A percentile compares a stretch with the other conserved stretches of the same genome.
Evolutionary conservation across 2,888 invertebrate genomes (phyloP).

Genomic region (Busseola fusca): DNA sequence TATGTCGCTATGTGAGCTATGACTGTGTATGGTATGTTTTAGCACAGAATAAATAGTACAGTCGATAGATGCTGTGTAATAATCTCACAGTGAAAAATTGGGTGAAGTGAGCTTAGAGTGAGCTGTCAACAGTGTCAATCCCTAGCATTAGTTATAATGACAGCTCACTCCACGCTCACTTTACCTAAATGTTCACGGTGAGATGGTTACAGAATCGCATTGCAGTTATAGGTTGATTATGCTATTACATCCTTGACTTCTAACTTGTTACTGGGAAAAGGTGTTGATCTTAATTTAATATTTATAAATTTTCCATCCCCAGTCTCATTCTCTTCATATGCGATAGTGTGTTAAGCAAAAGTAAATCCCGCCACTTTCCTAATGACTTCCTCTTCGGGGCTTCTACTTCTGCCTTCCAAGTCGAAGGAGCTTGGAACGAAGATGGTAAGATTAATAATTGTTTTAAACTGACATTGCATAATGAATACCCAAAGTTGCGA

Average conservation of each 20-base stretch:
- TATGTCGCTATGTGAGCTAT: too few species aligned
- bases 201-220: too few species aligned
- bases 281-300: neutral
- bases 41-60: too few species aligned
- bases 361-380: slow-evolving; percentile 72
- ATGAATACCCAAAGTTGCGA: neutral
- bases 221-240: too few species aligned
- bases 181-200: too few species aligned
- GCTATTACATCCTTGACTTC: neutral
- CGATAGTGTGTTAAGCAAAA: slow-evolving; percentile 59
- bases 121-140: too few species aligned
- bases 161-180: too few species aligned
- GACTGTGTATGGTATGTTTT: too few species aligned
- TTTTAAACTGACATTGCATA: neutral
- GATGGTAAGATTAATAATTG: slow-evolving; percentile 79
- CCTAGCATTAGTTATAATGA: too few species aligned
- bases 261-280: neutral
- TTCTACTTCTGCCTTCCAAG: slow-evolving; percentile 87
- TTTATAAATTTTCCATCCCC: slow-evolving; percentile 35
- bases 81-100: too few species aligned
- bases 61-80: too few species aligned
- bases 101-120: too few species aligned
- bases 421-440: slow-evolving; percentile 89
- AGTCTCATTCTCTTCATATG: slow-evolving; percentile 61
- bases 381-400: slow-evolving; percentile 76